These are phyloP conservation scores for Lordiphosa collinella DNA, from an alignment of 1,140 invertebrate species.

Conservation along the genomic window DNA sequence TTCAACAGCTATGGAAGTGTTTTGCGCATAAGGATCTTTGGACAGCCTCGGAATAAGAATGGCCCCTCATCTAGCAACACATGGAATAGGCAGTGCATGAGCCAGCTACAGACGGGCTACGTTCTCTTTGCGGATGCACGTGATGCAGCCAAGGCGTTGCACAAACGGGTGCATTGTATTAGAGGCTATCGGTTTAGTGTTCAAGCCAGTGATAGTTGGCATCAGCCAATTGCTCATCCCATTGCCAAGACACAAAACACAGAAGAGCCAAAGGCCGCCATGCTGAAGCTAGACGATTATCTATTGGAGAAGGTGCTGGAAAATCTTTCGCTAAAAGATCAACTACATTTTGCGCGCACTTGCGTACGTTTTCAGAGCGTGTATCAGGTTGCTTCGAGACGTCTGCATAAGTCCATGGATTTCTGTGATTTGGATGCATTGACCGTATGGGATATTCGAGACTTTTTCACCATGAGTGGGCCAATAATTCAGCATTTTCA, in stretches of 20 bases:
- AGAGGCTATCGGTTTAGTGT: conserved; percentile 17
- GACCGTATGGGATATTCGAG: conserved; percentile 51
- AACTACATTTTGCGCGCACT: conserved; percentile 42
- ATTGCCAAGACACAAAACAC: not conserved
- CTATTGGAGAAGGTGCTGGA: conserved; percentile 32
- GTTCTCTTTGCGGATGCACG: conserved; percentile 24
- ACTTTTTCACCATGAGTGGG: conserved; percentile 50
- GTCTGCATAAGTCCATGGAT: conserved; percentile 18
- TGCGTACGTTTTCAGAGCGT: conserved; percentile 34
- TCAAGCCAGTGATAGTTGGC: conserved; percentile 56
- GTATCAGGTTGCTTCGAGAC: conserved; percentile 14
- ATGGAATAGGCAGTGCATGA: not conserved
- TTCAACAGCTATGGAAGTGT: conserved; percentile 39
- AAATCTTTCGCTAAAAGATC: conserved; percentile 16
- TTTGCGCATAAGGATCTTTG: conserved; percentile 16
- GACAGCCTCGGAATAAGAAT: not conserved
- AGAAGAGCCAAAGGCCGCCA: not conserved
- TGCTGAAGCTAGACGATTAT: conserved; percentile 37
- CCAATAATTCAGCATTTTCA: conserved; percentile 6
- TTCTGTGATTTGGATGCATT: conserved; percentile 12
- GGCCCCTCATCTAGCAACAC: not conserved
- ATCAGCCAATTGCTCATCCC: conserved; percentile 43
- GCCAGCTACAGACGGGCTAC: conserved; percentile 17
- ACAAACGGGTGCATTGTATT: conserved; percentile 18
- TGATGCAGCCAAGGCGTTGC: conserved; percentile 36